These are phyloP conservation scores for Xylocopa sonorina DNA, from an alignment of 1,140 invertebrate species.

Conservation along the genomic window DNA sequence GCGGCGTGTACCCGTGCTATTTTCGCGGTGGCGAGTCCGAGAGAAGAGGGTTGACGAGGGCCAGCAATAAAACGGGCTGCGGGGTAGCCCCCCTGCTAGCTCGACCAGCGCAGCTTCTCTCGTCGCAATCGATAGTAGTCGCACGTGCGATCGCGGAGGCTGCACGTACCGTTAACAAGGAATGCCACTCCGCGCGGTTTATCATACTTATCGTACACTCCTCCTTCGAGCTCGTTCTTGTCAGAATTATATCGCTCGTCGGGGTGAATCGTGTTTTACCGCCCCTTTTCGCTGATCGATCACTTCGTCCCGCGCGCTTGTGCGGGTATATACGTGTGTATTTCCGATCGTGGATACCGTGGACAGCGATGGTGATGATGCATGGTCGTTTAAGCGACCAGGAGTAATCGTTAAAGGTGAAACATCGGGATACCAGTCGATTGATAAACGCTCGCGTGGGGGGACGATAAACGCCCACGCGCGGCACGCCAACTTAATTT, in stretches of 20 bases:
- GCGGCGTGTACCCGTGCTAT: constrained; percentile 24
- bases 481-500: not conserved
- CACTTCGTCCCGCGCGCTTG: too few relatives aligned
- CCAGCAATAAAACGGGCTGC: constrained; percentile 8
- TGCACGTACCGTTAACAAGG: constrained; percentile 18
- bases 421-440: constrained; percentile 8
- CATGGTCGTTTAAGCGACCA: not conserved
- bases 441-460: constrained; percentile 29
- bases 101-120: too few relatives aligned
- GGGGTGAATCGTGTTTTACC: not conserved
- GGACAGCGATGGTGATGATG: not conserved
- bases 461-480: not conserved
- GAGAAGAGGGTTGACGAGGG: constrained; percentile 24
- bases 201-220: too few relatives aligned
- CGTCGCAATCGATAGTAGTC: constrained; percentile 17
- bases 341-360: not conserved
- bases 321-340: too few relatives aligned
- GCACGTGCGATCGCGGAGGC: constrained; percentile 23
- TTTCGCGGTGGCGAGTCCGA: constrained; percentile 22
- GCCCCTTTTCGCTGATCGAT: too few relatives aligned
- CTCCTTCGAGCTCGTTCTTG: not conserved
- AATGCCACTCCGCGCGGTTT: not conserved
- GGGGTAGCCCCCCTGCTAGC: not conserved
- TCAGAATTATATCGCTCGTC: not conserved
- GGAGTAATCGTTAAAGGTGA: not conserved